Conservation (phyloP, 2,888 invertebrate genomes). For the Neoaliturus tenellus region DNA sequence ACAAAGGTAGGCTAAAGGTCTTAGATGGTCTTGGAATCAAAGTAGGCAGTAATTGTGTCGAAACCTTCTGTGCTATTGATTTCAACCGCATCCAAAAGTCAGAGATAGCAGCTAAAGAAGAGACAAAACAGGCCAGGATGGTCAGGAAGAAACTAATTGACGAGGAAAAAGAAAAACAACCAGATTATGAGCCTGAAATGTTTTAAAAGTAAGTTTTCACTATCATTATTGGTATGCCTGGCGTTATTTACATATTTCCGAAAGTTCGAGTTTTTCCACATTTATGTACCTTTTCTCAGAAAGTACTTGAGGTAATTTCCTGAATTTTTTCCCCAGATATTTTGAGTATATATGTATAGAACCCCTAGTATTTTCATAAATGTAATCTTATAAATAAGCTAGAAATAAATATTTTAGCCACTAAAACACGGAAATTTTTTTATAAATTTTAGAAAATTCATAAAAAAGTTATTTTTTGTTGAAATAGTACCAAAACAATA, state of each 20-base stretch:
- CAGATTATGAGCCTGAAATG: background rate
- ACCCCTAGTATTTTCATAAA: background rate
- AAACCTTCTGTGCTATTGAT: background rate
- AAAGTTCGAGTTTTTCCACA: background rate
- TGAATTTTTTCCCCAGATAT: background rate
- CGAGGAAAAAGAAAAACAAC: background rate
- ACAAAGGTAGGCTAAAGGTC: conserved; percentile 19
- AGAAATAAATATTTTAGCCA: background rate
- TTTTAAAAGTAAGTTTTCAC: background rate
- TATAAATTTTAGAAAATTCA: background rate
- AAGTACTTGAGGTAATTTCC: background rate
- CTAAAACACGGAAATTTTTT: background rate
- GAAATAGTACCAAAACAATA: background rate
- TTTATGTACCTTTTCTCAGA: background rate
- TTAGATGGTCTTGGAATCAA: background rate
- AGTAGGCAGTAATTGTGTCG: background rate
- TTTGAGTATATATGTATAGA: background rate
- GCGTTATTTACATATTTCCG: background rate
- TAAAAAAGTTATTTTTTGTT: background rate
- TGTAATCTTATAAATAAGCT: background rate
- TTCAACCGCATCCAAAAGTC: background rate
- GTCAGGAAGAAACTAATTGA: conserved; percentile 5
- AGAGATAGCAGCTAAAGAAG: background rate
- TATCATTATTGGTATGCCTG: background rate
- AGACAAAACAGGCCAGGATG: background rate